phyloP scores from a whole-genome alignment of 2,113 vertebrate species.

The Oreotrochilus melanogaster region DNA sequence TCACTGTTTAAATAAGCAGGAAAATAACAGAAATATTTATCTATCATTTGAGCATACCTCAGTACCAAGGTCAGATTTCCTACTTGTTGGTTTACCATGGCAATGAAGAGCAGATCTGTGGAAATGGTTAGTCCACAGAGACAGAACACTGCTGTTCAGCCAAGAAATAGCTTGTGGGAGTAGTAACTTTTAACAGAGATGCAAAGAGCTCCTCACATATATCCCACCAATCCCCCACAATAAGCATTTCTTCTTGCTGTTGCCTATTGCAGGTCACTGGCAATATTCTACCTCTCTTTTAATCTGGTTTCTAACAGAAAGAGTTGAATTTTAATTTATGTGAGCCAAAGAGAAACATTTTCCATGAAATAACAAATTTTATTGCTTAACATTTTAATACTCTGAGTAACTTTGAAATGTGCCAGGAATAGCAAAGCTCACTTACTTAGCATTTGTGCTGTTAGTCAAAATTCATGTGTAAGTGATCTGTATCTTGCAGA shows the following conservation, averaged over 20 bases:
- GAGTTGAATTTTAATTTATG: neutral
- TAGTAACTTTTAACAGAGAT: neutral
- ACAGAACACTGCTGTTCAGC: neutral
- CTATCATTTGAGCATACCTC: neutral
- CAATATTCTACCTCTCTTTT: neutral
- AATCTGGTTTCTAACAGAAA: neutral
- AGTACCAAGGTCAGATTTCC: neutral
- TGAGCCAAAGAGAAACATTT: slow-evolving; percentile 1
- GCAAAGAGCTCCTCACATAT: neutral
- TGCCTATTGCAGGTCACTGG: neutral
- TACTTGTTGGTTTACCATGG: neutral
- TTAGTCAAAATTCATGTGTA: neutral
- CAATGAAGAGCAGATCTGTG: neutral
- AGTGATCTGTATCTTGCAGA: neutral
- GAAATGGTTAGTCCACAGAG: neutral
- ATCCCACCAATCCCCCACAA: neutral
- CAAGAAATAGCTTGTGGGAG: neutral
- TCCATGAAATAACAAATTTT: neutral
- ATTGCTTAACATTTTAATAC: slow-evolving; percentile 30
- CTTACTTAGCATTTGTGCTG: neutral
- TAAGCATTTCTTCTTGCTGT: neutral
- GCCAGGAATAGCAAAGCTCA: slow-evolving; percentile 19
- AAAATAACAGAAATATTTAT: neutral
- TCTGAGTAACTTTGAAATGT: neutral
- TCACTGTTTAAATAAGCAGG: neutral